phyloP scores from a whole-genome alignment of 2,888 invertebrate species.

The Caenorhabditis drosophilae region DNA sequence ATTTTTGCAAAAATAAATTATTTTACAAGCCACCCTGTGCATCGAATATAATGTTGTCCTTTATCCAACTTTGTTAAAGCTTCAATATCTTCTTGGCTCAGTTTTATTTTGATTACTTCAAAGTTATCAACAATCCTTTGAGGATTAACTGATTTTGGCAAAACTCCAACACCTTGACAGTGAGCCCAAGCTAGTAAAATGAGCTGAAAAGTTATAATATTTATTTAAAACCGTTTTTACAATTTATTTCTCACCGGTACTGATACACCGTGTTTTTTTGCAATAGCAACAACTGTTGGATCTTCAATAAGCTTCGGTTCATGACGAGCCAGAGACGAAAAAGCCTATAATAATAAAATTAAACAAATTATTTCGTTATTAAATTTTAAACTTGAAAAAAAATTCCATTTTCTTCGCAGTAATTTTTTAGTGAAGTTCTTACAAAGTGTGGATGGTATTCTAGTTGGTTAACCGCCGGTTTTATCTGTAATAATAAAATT shows the following conservation, averaged over 20 bases:
- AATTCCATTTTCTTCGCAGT: slow-evolving; percentile 69
- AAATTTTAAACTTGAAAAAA: slow-evolving; percentile 69
- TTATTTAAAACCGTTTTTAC: neutral
- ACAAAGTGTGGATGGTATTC: slow-evolving; percentile 72
- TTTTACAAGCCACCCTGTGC: slow-evolving; percentile 58
- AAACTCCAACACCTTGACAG: slow-evolving; percentile 76
- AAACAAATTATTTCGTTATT: too few relatives aligned
- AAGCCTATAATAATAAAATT: slow-evolving; percentile 71
- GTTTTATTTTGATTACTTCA: slow-evolving; percentile 35
- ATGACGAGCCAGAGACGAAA: slow-evolving; percentile 70
- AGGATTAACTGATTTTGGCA: slow-evolving; percentile 65
- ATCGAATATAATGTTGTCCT: slow-evolving; percentile 58
- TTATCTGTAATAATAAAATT: too few relatives aligned
- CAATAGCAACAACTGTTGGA: slow-evolving; percentile 75
- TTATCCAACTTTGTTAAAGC: slow-evolving; percentile 46
- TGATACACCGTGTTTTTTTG: slow-evolving; percentile 72
- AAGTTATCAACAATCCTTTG: slow-evolving; percentile 59
- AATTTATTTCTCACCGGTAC: slow-evolving; percentile 39
- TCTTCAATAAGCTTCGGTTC: slow-evolving; percentile 74
- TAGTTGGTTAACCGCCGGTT: slow-evolving; percentile 63
- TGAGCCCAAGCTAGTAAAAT: slow-evolving; percentile 79
- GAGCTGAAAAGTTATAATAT: slow-evolving; percentile 32
- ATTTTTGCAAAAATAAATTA: too few relatives aligned
- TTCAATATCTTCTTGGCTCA: slow-evolving; percentile 52
- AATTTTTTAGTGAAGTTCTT: slow-evolving; percentile 67